phyloP scores from a whole-genome alignment of 2,888 invertebrate genomes.

The Ferrisia virgata region DNA sequence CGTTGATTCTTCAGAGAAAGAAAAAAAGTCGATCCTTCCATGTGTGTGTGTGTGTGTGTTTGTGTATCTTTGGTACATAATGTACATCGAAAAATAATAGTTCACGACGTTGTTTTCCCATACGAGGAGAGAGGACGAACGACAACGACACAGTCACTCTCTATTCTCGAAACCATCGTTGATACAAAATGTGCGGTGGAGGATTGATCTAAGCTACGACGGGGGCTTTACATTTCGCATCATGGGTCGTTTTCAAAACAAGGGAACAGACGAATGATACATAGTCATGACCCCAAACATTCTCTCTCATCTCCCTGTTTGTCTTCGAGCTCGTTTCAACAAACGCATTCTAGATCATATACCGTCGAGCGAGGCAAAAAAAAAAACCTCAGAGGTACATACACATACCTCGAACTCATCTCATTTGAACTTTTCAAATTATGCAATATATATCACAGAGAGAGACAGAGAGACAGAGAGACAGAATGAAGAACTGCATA shows the following conservation, averaged over 20 bases:
- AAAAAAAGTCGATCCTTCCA: not conserved
- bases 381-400: not conserved
- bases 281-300: slow-evolving; percentile 39
- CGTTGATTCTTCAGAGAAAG: not conserved
- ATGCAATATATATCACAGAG: too few relatives aligned
- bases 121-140: slow-evolving; percentile 4
- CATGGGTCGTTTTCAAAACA: not conserved
- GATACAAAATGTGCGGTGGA: not conserved
- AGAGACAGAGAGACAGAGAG: too few relatives aligned
- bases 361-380: not conserved
- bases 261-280: not conserved
- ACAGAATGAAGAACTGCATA: not conserved
- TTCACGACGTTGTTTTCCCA: slow-evolving; percentile 45
- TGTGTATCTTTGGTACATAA: too few relatives aligned
- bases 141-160: not conserved
- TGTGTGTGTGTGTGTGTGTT: not conserved
- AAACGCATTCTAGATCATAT: slow-evolving; percentile 40
- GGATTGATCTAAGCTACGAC: too few relatives aligned
- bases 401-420: slow-evolving; percentile 34
- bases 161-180: not conserved
- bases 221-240: too few relatives aligned
- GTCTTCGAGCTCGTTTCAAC: not conserved
- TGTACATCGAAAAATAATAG: slow-evolving; percentile 38
- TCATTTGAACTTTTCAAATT: slow-evolving; percentile 38
- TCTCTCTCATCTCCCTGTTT: not conserved